Evolutionary conservation across 2,113 vertebrate genomes (phyloP), one percentile per base, ranked within the genome.

Genomic region (Athene noctua): DNA sequence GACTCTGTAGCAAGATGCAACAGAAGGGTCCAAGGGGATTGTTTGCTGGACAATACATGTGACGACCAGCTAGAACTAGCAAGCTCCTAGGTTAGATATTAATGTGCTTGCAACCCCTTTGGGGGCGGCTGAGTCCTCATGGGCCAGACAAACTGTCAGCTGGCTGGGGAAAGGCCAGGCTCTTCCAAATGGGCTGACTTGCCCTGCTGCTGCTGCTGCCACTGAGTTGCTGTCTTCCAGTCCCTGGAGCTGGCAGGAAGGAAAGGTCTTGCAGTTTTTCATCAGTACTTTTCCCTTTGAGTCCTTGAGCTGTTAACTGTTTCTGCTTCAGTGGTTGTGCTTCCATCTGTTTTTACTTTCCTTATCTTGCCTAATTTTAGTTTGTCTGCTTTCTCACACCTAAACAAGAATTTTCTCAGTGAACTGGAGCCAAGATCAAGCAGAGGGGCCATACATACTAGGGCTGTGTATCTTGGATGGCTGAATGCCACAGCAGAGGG

Each of bases 331-430:
- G 12, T 2, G 6, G 68, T 87, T 89, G 70, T 49, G 38, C 18
- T 94, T 94, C 84, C 70, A 94, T 92, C 84, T 96, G 87, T 67
- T 96, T 96, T 91, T 29, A 54, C 49, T 96, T 95, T 94, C 32
- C 47, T 52, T 95, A 89, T 81, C 89, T 83, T 71, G 61, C 47
- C 47, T 92, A 52, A 79, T 91, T 89, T 94, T 92, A 87, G 22
- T 58, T 96, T 0, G 3, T 30, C 67, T 65, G 58, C 87, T 95
- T 97, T 94, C 89, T 94, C 84, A 96, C 87, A 92, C 93, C 87
- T 94, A 71, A 84, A 65, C 34, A 81, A 90, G 80, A 55, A 74
- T 92, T 92, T 94, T 87, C 91, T 95, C 80, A 87, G 52, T 79
- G 67, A 87, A 63, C 46, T 23, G 54, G 61, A 89, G 93, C 73